Base-by-base conservation (phyloP, 2,888 invertebrate genomes). In the Aporophyla lueneburgensis region DNA sequence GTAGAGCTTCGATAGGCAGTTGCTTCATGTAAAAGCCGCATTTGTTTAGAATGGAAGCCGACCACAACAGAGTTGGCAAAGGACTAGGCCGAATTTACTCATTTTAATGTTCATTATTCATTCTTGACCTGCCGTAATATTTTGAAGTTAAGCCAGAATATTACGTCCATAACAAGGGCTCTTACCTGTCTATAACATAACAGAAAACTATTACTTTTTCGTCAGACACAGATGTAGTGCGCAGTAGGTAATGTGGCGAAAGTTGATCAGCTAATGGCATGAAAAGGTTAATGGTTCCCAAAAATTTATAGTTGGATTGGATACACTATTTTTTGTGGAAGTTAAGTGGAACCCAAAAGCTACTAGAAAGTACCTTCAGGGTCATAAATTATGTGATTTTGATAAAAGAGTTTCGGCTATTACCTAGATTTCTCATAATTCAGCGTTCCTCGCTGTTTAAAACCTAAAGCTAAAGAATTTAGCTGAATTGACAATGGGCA, bases 261-360 rank as follows among this genome's bases (percentile, higher is more conserved):
- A 49, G 24, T 58, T 58, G 70, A 82, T 46, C 33, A 71, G 33
- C 43, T 54, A 83, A 78, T 83, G 43, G 53, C 6, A 33, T 72
- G 78, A 33, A 73, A 72, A 76, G 21, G 51, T 51, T 77, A 83
- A 84, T 81, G 81, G 81, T 9, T 69, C 62, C 49, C 19, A 33
- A 49, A 51, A 72, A 70, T 33, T 9, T 71, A 70, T 80, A 33
- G 71, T 70, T 58, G 16, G 58, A 49, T 27, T 4, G 54, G 24
- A 40, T 62, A n/a, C 14, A 5, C 16, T 51, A 46, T 53, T 70
- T 69, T 46, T 59, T 73, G 46, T 63, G 5, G 21, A n/a, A 9
- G 6, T 24, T 2, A 51, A 66, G 51, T 33, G 6, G 27, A 27
- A 51, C 5, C 19, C 27, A 66, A 66, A 33, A 21, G 9, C 16